A percentile compares a stretch with the other conserved stretches of the same genome.
Evolutionary conservation across 1,140 invertebrate genomes (phyloP).

Genomic region (Eurosta solidaginis): DNA sequence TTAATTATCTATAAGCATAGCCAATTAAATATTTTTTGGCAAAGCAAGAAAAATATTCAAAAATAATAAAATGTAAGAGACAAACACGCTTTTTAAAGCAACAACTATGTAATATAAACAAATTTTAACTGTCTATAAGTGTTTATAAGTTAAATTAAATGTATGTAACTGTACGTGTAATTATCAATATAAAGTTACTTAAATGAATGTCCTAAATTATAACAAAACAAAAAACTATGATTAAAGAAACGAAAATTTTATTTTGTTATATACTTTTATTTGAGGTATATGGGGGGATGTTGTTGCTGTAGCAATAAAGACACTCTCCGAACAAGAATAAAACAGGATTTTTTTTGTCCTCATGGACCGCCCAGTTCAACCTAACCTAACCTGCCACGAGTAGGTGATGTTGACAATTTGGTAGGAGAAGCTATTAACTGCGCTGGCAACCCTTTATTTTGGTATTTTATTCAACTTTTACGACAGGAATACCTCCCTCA

Average conservation of each 20-base stretch:
- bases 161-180: conserved; percentile 21
- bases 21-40: neutral
- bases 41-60: conserved; percentile 13
- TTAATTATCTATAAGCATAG: neutral
- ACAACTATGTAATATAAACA: neutral
- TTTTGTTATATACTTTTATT: neutral
- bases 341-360: too few species aligned
- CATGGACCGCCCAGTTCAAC: too few species aligned
- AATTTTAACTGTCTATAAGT: conserved; percentile 24
- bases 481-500: too few species aligned
- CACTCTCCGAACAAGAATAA: too few species aligned
- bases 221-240: neutral
- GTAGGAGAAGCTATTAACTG: too few species aligned
- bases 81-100: conserved; percentile 8
- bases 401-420: too few species aligned
- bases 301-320: too few species aligned
- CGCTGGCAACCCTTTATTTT: too few species aligned
- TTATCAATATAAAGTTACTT: conserved; percentile 12
- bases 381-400: too few species aligned
- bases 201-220: conserved; percentile 17
- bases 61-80: neutral
- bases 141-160: conserved; percentile 9
- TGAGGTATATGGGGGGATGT: too few species aligned
- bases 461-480: too few species aligned
- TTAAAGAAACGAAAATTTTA: neutral